These are phyloP conservation scores for Morone chrysops DNA, from an alignment of 2,113 vertebrate genomes.

Conservation along the genomic window DNA sequence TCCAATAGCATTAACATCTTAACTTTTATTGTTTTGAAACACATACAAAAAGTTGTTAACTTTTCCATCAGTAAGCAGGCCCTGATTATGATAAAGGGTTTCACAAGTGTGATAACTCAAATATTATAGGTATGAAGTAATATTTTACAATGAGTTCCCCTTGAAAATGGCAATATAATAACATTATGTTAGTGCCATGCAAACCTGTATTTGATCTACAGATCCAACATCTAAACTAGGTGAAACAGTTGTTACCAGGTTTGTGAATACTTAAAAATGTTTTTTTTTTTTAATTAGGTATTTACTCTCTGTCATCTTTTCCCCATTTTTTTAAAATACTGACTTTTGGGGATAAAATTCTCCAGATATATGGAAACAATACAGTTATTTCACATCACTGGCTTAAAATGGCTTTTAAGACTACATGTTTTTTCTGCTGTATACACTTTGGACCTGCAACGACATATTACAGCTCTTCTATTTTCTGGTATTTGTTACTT, in stretches of 20 bases:
- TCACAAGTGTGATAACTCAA: too few species aligned
- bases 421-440: neutral
- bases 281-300: neutral
- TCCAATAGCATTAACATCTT: conserved; percentile 24
- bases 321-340: neutral
- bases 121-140: neutral
- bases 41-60: neutral
- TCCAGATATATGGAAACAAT: neutral
- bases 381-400: neutral
- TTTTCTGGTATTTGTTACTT: conserved; percentile 22
- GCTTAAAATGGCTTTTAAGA: neutral
- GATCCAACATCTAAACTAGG: neutral
- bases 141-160: neutral
- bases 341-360: neutral
- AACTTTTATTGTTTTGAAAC: conserved; percentile 34
- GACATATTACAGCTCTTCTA: neutral
- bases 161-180: neutral
- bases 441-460: neutral
- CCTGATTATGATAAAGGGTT: neutral
- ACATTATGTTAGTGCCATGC: neutral
- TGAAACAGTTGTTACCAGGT: neutral
- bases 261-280: neutral
- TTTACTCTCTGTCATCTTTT: neutral
- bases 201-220: neutral
- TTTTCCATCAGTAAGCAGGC: neutral